Evolutionary conservation across 1,140 invertebrate genomes (phyloP).

Genomic region (Lasioglossum albipes): DNA sequence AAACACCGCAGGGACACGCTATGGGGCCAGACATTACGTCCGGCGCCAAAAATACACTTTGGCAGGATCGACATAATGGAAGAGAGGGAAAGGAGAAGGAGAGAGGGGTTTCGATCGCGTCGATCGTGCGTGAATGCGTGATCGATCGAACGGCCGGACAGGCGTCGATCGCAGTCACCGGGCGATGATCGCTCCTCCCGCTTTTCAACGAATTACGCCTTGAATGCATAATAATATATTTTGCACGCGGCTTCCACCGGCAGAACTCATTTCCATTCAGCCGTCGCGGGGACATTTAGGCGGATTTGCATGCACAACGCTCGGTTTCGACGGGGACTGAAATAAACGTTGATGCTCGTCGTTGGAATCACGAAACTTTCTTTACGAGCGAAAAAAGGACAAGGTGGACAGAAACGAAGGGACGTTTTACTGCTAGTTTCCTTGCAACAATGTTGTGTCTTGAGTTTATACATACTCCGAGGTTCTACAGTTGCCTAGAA

Average conservation of each 20-base stretch:
- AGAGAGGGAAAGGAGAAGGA: neutral
- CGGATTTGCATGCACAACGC: constrained; percentile 75
- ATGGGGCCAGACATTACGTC: constrained; percentile 20
- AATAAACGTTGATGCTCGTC: constrained; percentile 55
- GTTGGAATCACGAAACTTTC: constrained; percentile 1
- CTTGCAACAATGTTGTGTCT: no score
- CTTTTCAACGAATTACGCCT: constrained; percentile 67
- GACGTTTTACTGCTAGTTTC: no score
- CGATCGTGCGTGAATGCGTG: constrained; percentile 67
- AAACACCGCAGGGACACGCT: neutral
- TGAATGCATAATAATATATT: constrained; percentile 73
- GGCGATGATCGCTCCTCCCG: constrained; percentile 61
- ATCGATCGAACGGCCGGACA: constrained; percentile 65
- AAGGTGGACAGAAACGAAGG: no score
- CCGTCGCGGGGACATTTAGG: constrained; percentile 69
- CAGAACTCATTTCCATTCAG: constrained; percentile 71
- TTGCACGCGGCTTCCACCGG: constrained; percentile 39
- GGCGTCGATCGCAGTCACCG: constrained; percentile 63
- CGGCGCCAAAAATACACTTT: constrained; percentile 46
- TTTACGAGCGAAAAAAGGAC: no score
- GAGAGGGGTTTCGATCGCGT: constrained; percentile 38
- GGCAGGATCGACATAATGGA: neutral
- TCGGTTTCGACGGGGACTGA: constrained; percentile 56
- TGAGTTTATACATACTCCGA: no score
- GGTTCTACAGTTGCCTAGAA: no score